phyloP scores from a whole-genome alignment of 2,797 vertebrate genomes.

The Alca torda region DNA sequence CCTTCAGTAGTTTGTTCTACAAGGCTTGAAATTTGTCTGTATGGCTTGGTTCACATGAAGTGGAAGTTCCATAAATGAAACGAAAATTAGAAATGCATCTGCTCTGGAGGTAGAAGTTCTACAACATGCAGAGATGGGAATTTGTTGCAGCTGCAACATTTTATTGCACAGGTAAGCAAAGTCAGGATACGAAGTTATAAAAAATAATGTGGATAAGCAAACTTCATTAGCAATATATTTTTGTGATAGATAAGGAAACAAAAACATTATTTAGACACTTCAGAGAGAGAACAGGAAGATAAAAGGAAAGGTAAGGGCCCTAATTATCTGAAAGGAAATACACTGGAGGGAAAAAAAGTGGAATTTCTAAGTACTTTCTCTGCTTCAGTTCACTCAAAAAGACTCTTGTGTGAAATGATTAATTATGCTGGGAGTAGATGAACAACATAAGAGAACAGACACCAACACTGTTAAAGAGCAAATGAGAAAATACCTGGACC shows the following conservation, averaged over 20 bases:
- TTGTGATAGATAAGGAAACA: constrained; percentile 7
- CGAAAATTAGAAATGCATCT: neutral
- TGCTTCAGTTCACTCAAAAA: constrained; percentile 54
- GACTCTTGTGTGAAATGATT: constrained; percentile 50
- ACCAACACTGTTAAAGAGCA: constrained; percentile 25
- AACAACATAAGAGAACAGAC: constrained; percentile 36
- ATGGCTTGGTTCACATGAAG: neutral
- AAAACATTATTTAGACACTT: constrained; percentile 19
- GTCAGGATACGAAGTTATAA: neutral
- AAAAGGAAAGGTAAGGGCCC: constrained; percentile 23
- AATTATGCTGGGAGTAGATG: constrained; percentile 56
- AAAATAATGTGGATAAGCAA: neutral
- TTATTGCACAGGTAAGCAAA: constrained; percentile 13
- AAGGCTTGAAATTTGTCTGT: neutral
- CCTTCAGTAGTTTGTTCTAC: neutral
- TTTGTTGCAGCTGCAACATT: neutral
- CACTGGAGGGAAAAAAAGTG: neutral
- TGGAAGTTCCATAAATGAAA: neutral
- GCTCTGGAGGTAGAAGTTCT: neutral
- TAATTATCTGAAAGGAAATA: constrained; percentile 50
- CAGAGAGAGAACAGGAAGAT: constrained; percentile 13
- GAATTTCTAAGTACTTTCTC: constrained; percentile 38
- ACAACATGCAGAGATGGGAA: neutral
- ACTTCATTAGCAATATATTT: neutral
- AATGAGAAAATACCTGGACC: constrained; percentile 49